Evolutionary conservation across 2,797 vertebrate species (phyloP).

Genomic region (Pelobates cultripes): DNA sequence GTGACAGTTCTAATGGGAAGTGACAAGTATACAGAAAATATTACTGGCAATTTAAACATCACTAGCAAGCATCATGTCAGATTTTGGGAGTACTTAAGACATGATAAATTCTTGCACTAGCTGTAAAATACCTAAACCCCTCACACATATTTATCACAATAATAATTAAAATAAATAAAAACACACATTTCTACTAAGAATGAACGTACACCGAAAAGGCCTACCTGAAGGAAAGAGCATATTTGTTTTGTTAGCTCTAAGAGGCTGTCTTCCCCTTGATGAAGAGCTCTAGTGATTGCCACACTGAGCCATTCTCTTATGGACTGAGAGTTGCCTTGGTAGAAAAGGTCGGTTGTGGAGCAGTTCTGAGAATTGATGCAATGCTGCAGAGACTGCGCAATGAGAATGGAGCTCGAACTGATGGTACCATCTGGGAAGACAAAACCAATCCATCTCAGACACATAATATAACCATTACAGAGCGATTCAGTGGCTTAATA

Average conservation of each 20-base stretch:
- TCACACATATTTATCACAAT: no score
- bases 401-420: constrained; percentile 89
- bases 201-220: background rate
- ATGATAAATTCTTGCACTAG: no score
- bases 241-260: constrained; percentile 95
- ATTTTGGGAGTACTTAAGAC: no score
- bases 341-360: constrained; percentile 94
- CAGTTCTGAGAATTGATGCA: constrained; percentile 91
- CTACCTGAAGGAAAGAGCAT: constrained; percentile 94
- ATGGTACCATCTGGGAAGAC: constrained; percentile 87
- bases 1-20: no score
- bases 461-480: no score
- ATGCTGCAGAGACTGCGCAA: constrained; percentile 93
- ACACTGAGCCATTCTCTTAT: constrained; percentile 94
- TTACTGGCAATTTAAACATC: no score
- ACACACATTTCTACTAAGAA: background rate
- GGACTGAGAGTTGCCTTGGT: constrained; percentile 89
- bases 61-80: no score
- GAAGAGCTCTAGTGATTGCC: constrained; percentile 92
- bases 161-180: no score
- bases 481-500: no score
- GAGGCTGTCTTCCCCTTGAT: constrained; percentile 95
- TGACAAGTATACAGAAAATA: no score
- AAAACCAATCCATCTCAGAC: no score
- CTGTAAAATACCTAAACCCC: no score